Evolutionary conservation across 2,888 invertebrate genomes (phyloP).

Genomic region (Pseudolycoriella hygida): DNA sequence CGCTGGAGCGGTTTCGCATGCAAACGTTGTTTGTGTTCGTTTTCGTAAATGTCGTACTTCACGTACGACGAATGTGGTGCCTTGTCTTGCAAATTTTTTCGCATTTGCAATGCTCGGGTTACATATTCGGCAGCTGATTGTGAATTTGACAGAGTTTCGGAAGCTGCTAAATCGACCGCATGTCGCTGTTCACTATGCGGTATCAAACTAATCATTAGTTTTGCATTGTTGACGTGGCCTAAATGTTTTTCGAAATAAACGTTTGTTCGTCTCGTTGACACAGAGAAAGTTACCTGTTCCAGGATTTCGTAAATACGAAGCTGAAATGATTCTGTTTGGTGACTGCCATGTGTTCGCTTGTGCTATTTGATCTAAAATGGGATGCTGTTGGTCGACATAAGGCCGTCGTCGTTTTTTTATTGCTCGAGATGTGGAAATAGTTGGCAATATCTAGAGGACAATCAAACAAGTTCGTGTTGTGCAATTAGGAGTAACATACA

Average conservation of each 20-base stretch:
- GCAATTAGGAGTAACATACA: neutral
- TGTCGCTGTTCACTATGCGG: slow-evolving; percentile 17
- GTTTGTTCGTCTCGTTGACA: no score
- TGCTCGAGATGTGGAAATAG: slow-evolving; percentile 11
- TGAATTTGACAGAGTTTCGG: slow-evolving; percentile 14
- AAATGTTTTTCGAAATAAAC: neutral
- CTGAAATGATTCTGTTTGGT: slow-evolving; percentile 12
- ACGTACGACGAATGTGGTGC: slow-evolving; percentile 4
- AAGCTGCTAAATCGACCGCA: slow-evolving; percentile 7
- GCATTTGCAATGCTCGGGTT: slow-evolving; percentile 24
- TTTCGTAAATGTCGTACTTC: slow-evolving; percentile 6
- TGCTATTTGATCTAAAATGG: slow-evolving; percentile 20
- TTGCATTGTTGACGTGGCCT: slow-evolving; percentile 14
- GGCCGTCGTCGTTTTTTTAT: slow-evolving; percentile 18
- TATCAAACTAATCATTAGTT: slow-evolving; percentile 22
- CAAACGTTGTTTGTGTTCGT: neutral
- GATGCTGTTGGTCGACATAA: slow-evolving; percentile 6
- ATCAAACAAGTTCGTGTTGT: no score
- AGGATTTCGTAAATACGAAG: slow-evolving; percentile 12
- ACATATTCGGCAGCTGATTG: slow-evolving; percentile 27
- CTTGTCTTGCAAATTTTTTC: slow-evolving; percentile 10
- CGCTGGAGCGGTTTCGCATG: neutral
- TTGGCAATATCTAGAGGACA: slow-evolving; percentile 11
- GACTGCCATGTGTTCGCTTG: slow-evolving; percentile 17
- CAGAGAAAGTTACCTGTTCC: slow-evolving; percentile 11